Evolutionary conservation across 2,888 invertebrate species (phyloP), one percentile per base, ranked within the genome.

Genomic region (Trichopoda pennipes): DNA sequence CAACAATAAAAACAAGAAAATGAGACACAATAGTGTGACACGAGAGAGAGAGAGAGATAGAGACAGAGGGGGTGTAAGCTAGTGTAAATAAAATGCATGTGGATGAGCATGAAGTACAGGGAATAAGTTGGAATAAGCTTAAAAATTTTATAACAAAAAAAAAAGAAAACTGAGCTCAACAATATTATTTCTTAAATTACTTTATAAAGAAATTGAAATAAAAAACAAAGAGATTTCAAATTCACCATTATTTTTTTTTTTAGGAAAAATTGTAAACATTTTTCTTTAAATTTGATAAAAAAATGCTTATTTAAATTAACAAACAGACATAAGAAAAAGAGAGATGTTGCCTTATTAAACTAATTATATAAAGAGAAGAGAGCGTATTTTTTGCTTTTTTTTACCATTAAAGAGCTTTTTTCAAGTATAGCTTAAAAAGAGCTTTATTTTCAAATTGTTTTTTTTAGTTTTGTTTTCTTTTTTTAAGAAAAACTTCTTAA

Each of bases 1-100:
- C 80, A 80, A 80, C 83, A 80, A 80, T 78, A 74, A 77, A 77
- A 80, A 80, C 77, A 83, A 76, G 47, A 53, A 53, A 72, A 60
- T 68, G 75, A 79, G 75, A 74, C 19, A 68, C 38, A 6, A 19
- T 8, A 49, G 23, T 8, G 35, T 28, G 49, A 63, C 19, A 28
- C 28, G 6, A 28, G 28, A 28, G 1, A 6, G 28, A 4, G 3
- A 4, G 28, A 28, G 7, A 69, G 12, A 19, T n/a, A 0, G 42
- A 21, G 44, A 42, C 19, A 63, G 49, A 16, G 32, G 23, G 12
- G 3, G 16, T 10, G 60, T 35, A 35, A 23, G 42, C 23, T 19
- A 23, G 14, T 44, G n/a, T 47, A 35, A 42, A 63, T 47, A 35
- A 61, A 55, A 42, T 53, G 47, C 44, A 49, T 32, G 23, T 47